Percentiles rank a stretch among this genome's conserved stretches.
Conservation (phyloP, 2,113 vertebrate genomes). For the Nipponia nippon region DNA sequence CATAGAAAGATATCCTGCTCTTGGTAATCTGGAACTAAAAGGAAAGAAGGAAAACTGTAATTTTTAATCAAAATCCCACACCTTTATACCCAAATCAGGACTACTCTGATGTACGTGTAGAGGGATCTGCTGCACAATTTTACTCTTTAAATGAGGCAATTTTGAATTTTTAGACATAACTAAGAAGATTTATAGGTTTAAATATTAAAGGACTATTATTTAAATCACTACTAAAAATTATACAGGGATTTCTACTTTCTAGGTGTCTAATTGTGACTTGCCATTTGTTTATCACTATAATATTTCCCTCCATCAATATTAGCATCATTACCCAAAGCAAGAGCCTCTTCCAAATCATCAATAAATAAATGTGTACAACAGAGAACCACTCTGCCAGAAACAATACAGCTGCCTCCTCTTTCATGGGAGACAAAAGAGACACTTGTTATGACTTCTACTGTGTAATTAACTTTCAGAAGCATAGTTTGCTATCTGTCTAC, state of each 20-base stretch:
- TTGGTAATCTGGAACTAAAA: slow-evolving; percentile 95
- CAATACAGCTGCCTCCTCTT: slow-evolving; percentile 45
- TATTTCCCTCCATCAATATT: slow-evolving; percentile 17
- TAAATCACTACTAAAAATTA: background rate
- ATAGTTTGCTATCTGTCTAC: background rate
- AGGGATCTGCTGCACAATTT: background rate
- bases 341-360: slow-evolving; percentile 27
- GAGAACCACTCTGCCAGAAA: slow-evolving; percentile 55
- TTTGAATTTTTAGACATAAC: background rate
- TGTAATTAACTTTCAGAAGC: slow-evolving; percentile 58
- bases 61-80: background rate
- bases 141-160: background rate
- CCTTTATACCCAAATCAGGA: background rate
- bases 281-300: background rate
- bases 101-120: background rate
- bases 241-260: background rate
- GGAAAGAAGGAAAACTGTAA: slow-evolving; percentile 3
- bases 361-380: slow-evolving; percentile 14
- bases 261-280: background rate
- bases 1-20: slow-evolving; percentile 99
- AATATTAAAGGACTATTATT: background rate
- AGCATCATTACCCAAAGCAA: slow-evolving; percentile 9
- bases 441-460: slow-evolving; percentile 12
- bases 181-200: background rate
- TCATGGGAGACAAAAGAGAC: slow-evolving; percentile 17